These are phyloP conservation scores for Ethmia dodecea DNA, from an alignment of 2,888 invertebrate genomes.

Conservation along the genomic window DNA sequence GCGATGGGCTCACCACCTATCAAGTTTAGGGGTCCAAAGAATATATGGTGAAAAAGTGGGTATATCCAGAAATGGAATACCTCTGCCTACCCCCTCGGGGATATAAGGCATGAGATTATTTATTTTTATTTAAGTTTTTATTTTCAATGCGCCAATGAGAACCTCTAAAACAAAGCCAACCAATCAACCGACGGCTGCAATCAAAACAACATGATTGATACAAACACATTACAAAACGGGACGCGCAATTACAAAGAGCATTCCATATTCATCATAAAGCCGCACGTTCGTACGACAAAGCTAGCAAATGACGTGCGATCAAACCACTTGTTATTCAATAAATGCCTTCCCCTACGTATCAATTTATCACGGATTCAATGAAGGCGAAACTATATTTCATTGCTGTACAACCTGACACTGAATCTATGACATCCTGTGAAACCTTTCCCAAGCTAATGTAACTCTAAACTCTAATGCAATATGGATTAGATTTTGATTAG, in stretches of 20 bases:
- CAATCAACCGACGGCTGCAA: too few species aligned
- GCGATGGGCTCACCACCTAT: too few species aligned
- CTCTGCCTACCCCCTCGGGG: too few species aligned
- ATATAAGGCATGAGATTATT: too few species aligned
- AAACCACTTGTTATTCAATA: slow-evolving; percentile 73
- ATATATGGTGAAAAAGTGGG: too few species aligned
- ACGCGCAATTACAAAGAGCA: slow-evolving; percentile 38
- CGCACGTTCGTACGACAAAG: slow-evolving; percentile 28
- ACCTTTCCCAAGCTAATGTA: background rate
- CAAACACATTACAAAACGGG: slow-evolving; percentile 26
- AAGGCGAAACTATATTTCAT: slow-evolving; percentile 75
- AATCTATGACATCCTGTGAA: slow-evolving; percentile 34
- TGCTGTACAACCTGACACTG: slow-evolving; percentile 57
- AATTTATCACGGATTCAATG: slow-evolving; percentile 75
- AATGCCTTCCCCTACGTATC: slow-evolving; percentile 62
- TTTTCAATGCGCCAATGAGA: too few species aligned
- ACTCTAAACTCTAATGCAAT: background rate
- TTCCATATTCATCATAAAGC: slow-evolving; percentile 33
- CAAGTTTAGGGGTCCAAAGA: too few species aligned
- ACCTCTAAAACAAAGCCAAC: slow-evolving; percentile 11
- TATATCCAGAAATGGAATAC: too few species aligned
- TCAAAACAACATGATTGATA: slow-evolving; percentile 28
- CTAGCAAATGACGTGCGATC: slow-evolving; percentile 48
- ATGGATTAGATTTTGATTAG: slow-evolving; percentile 15
- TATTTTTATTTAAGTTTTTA: too few species aligned